Base-by-base conservation (phyloP, 2,888 invertebrate genomes). In the Lasioglossum oenotherae region DNA sequence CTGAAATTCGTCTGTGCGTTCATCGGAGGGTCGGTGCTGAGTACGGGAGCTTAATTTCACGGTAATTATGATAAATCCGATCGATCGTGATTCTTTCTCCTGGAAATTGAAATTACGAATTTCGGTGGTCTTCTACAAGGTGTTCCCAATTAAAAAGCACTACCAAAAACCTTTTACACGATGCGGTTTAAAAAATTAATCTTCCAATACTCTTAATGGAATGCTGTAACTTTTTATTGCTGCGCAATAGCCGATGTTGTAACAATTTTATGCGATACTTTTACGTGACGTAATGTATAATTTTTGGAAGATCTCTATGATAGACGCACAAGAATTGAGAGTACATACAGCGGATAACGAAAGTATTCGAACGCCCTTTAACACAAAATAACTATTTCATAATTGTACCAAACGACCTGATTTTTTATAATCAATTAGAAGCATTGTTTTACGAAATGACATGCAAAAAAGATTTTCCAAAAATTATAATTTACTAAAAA, bases 11-110 rank as follows among this genome's bases (percentile, higher is more conserved):
- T 19, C 67, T 19, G 35, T 0, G 4, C 60, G 60, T 27, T 27
- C 60, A 14, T 14, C 60, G 60, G 12, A 8, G 4, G 60, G 14
- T 60, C 67, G 35, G 19, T 2, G 67, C 67, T 31, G 67, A 35
- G 5, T 31, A 8, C 35, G 8, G 67, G 6, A 67, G 35, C 35
- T 19, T 35, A 67, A 67, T 67, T 67, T 67, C 67, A 67, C 19
- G 67, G 31, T 67, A 67, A 67, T 67, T 35, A 67, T 67, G 67
- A 67, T 19, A 67, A 35, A 67, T 67, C 67, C 19, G 67, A 67
- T 67, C 35, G 67, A 16, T 31, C 67, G 67, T 16, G 2, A 67
- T 19, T 19, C 27, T 27, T 16, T 31, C n/a, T 1, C 27, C 14
- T 4, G 60, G 27, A 60, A 60, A 60, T 31, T 16, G 27, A 60